Evolutionary conservation across 2,113 vertebrate species (phyloP), one percentile per base, ranked within the genome.

Genomic region (Promerops cafer): DNA sequence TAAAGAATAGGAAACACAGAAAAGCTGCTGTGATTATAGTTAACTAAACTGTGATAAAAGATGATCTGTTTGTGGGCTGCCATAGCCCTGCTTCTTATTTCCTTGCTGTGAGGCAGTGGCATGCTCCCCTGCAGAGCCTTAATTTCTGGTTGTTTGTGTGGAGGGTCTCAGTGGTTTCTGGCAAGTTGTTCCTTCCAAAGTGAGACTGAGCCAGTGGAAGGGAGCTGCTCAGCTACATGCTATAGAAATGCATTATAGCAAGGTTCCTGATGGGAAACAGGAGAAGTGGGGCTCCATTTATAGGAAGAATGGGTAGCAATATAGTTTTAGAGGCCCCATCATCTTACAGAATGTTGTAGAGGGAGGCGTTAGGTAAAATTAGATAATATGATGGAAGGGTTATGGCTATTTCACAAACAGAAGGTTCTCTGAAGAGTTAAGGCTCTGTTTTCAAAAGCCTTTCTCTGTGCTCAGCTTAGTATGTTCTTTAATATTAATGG

Each of bases 371-470:
- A 85, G 31, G 37, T 89, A 95, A 81, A 72, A 90, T 64, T 72
- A 71, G 61, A 68, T 83, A 78, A 59, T 54, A 7, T 42, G 39
- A 45, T 71, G 40, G 39, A 68, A 56, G 35, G 28, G 30, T 91
- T 90, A 70, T 13, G 21, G 23, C 33, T 78, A 33, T 92, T 95
- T 89, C 77, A 75, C 56, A 76, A 91, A 66, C 42, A 89, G 89
- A 94, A 85, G 45, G 47, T 77, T 39, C 66, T 68, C 80, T 69
- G 40, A 94, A 94, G 63, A 91, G 47, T 80, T 91, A 88, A 96
- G 75, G 20, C 26, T 83, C 45, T 66, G 13, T 77, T 95, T 95
- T 81, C 69, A 69, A 77, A 93, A 82, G 33, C 82, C 45, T 60
- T 70, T 77, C 27, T 88, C 33, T 81, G 42, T 74, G 42, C 76